Evolutionary conservation across 2,888 invertebrate genomes (phyloP), one percentile per base, ranked within the genome.

Genomic region (Hecatera dysodea): DNA sequence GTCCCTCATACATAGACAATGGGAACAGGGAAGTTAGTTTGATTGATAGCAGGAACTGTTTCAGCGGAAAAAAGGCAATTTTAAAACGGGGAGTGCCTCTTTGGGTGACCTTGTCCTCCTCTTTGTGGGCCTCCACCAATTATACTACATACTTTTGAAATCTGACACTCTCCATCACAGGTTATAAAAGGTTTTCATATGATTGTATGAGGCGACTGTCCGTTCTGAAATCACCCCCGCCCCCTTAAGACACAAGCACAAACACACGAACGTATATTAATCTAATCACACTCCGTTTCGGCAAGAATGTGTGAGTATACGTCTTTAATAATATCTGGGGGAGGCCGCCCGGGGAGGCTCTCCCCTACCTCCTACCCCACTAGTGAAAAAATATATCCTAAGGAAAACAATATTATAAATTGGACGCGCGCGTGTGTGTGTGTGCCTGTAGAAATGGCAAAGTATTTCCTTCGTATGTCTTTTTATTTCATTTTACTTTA

Each of bases 371-470:
- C 78, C 75, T 89, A 89, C 91, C 90, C 91, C 91, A 92, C 95
- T 96, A 95, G 94, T 95, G 95, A 95, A 96, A 96, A 96, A 96
- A 96, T 95, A 95, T 95, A 95, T 95, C 95, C 93, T 83, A 91
- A 94, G 94, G 95, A 95, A 96, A 96, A 96, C 95, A 96, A 96
- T 96, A 96, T 96, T 96, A 96, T 96, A 96, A 96, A 96, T 96
- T 95, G 95, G 94, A 92, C 88, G 80, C n/a, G 59, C 83, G 75
- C 84, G 88, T 81, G 84, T 89, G 91, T 92, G 92, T 93, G 93
- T 89, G 91, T 82, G 69, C 80, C 77, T 85, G 86, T 83, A 81
- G 85, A 88, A 89, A 89, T 87, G 87, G 87, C 89, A 88, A 89
- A 90, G 93, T 91, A 91, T 92, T 91, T 92, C 85, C 90, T 87